Conservation (phyloP, 2,797 vertebrate genomes). For the Diglossa cyanea region DNA sequence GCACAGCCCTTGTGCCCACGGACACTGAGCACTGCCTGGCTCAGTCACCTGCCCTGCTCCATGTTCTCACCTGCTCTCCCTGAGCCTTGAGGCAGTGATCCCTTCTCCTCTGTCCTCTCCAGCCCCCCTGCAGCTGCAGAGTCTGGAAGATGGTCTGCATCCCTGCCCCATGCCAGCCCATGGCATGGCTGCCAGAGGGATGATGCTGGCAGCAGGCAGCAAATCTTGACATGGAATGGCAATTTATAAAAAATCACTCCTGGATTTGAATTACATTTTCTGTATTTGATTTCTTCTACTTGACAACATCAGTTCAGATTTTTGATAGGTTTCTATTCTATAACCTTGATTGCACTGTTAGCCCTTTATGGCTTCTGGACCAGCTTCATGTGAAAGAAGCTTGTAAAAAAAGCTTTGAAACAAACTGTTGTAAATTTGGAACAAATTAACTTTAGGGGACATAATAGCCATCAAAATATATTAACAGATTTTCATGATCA, state of each 20-base stretch:
- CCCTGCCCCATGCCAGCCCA: background rate
- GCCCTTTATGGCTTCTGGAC: background rate
- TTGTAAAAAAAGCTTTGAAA: background rate
- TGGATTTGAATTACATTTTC: background rate
- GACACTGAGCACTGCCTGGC: background rate
- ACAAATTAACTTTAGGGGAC: background rate
- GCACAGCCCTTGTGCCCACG: background rate
- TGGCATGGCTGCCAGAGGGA: background rate
- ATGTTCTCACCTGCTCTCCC: background rate
- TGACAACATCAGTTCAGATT: background rate
- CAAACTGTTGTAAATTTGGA: background rate
- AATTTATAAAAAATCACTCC: background rate
- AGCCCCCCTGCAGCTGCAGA: background rate
- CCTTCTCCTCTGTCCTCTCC: background rate
- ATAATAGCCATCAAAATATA: background rate
- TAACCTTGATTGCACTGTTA: background rate
- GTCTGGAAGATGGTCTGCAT: background rate
- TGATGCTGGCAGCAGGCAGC: background rate
- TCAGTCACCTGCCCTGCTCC: background rate
- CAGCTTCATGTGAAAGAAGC: background rate
- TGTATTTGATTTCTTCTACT: background rate
- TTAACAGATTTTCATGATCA: background rate
- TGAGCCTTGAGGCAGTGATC: accelerated
- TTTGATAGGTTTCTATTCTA: background rate
- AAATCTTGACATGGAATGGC: background rate